Percentiles rank a stretch among this genome's conserved stretches.
phyloP scores from a whole-genome alignment of 92 coral and sea anemone species.

The Palythoa heliodiscus region DNA sequence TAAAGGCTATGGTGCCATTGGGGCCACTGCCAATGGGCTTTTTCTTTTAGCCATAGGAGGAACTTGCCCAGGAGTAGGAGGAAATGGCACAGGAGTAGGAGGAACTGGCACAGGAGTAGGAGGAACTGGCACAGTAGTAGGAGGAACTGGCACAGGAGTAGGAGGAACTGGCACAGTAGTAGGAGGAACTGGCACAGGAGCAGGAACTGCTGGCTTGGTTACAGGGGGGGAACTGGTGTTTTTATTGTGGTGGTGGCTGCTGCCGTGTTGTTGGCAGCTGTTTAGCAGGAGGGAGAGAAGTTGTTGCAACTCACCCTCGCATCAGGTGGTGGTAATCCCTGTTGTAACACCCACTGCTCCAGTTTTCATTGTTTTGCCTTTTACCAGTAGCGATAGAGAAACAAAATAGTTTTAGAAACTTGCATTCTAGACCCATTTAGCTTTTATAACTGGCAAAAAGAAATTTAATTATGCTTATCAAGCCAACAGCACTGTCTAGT shows the following conservation, averaged over 20 bases:
- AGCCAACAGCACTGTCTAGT: slow-evolving; percentile 43
- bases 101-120: not conserved
- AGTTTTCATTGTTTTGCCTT: slow-evolving; percentile 25
- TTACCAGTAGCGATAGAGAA: not conserved
- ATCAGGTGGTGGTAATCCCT: slow-evolving; percentile 42
- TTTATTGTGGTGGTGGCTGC: slow-evolving; percentile 4
- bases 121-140: not conserved
- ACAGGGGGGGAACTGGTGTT: not conserved
- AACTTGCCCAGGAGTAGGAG: not conserved
- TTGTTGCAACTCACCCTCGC: slow-evolving; percentile 4
- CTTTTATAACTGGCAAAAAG: not conserved
- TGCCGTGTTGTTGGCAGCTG: slow-evolving; percentile 28
- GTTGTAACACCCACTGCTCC: slow-evolving; percentile 50
- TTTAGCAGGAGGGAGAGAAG: slow-evolving; percentile 50
- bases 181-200: not conserved
- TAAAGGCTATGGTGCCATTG: not conserved
- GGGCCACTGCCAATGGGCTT: not conserved
- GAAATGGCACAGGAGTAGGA: not conserved
- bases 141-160: not conserved
- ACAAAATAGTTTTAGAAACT: not conserved
- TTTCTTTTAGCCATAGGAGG: not conserved
- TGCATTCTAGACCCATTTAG: not conserved
- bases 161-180: not conserved
- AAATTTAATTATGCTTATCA: not conserved
- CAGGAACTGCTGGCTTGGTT: not conserved